Conservation (phyloP, 1,140 invertebrate species). For the Diplogasteroides magnus region DNA sequence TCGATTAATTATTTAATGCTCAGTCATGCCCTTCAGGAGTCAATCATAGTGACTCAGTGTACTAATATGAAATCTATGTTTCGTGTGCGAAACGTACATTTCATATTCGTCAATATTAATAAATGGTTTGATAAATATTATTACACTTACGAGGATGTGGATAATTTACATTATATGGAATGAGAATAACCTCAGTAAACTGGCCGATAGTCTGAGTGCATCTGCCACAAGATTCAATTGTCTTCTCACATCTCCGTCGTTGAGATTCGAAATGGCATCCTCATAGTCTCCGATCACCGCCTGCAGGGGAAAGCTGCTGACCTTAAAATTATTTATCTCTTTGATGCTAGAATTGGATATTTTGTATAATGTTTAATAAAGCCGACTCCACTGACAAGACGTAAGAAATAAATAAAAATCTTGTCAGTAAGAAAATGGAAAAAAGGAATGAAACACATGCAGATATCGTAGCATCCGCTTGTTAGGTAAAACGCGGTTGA, state of each 20-base stretch:
- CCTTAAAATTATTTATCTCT: constrained; percentile 57
- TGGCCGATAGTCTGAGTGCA: constrained; percentile 73
- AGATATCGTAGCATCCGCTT: too few relatives aligned
- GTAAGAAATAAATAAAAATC: not conserved
- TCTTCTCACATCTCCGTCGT: constrained; percentile 76
- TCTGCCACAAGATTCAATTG: constrained; percentile 80
- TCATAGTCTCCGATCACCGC: constrained; percentile 89
- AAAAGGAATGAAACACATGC: not conserved
- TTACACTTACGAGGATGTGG: too few relatives aligned
- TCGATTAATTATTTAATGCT: too few relatives aligned
- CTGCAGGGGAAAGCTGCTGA: constrained; percentile 87
- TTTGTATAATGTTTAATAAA: not conserved
- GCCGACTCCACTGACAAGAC: not conserved
- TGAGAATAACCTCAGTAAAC: constrained; percentile 37
- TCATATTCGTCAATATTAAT: too few relatives aligned
- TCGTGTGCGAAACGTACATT: too few relatives aligned
- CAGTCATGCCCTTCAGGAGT: too few relatives aligned
- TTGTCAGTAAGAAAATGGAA: constrained; percentile 1
- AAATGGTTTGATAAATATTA: too few relatives aligned
- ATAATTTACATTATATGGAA: too few relatives aligned
- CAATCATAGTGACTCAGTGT: too few relatives aligned
- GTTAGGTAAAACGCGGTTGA: too few relatives aligned
- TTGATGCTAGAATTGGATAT: not conserved
- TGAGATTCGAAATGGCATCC: constrained; percentile 78
- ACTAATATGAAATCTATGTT: too few relatives aligned